phyloP scores from a whole-genome alignment of 2,888 invertebrate species.

The Mesoligia furuncula region DNA sequence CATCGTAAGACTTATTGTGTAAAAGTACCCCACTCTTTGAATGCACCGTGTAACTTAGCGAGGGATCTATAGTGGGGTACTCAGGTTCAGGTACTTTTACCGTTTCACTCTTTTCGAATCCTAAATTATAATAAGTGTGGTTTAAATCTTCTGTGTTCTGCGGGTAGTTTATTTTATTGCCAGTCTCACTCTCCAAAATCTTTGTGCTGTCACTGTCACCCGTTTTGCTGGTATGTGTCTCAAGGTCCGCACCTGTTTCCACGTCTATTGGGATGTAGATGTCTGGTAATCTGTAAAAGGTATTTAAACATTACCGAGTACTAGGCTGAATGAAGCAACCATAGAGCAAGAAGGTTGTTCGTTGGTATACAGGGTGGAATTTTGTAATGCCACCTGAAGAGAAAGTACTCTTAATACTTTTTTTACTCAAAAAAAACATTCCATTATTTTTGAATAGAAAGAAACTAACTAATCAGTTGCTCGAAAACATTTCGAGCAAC shows the following conservation, averaged over 20 bases:
- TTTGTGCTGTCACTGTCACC: constrained; percentile 1
- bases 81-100: constrained; percentile 29
- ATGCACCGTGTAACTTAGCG: constrained; percentile 73
- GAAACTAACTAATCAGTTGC: too few species aligned
- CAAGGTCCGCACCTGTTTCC: constrained; percentile 43
- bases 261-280: constrained; percentile 63
- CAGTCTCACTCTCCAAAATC: constrained; percentile 13
- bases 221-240: constrained; percentile 38
- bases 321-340: background rate
- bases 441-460: too few species aligned
- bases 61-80: constrained; percentile 73
- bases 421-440: too few species aligned
- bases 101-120: constrained; percentile 66
- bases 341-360: background rate
- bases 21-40: constrained; percentile 64
- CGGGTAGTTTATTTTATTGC: constrained; percentile 16
- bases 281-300: constrained; percentile 67
- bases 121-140: constrained; percentile 70
- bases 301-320: background rate
- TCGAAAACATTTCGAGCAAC: too few species aligned
- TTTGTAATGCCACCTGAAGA: too few species aligned
- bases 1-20: constrained; percentile 38
- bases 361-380: too few species aligned
- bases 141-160: constrained; percentile 9
- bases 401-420: too few species aligned